phyloP scores from a whole-genome alignment of 2,113 vertebrate species.

The Gila orcuttii region DNA sequence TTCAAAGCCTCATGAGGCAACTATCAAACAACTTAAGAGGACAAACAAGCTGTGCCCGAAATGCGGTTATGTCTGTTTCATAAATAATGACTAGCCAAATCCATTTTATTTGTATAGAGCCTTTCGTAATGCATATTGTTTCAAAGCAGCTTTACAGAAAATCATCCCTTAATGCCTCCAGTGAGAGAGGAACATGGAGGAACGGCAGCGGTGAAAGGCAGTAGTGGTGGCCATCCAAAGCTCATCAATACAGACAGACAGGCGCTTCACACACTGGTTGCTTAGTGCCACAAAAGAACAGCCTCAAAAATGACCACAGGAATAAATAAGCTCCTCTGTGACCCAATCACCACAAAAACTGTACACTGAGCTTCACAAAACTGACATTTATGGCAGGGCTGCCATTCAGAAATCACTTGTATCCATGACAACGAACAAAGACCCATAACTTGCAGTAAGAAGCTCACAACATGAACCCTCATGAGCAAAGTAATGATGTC shows the following conservation, averaged over 20 bases:
- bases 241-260: slow-evolving; percentile 9
- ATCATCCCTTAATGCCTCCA: slow-evolving; percentile 9
- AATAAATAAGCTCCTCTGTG: slow-evolving; percentile 4
- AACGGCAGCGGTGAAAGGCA: not conserved
- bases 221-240: not conserved
- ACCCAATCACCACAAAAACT: slow-evolving; percentile 1
- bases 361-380: not conserved
- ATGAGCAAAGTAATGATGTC: not conserved
- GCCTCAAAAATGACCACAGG: slow-evolving; percentile 10
- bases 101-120: slow-evolving; percentile 3
- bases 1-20: not conserved
- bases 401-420: not conserved
- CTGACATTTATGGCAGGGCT: slow-evolving; percentile 9
- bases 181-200: not conserved
- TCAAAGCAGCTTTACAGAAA: slow-evolving; percentile 21
- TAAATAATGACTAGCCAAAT: not conserved
- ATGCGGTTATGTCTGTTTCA: not conserved
- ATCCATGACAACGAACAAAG: slow-evolving; percentile 4
- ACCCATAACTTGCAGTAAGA: not conserved
- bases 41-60: not conserved
- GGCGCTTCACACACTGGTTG: slow-evolving; percentile 3
- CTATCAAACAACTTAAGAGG: not conserved
- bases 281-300: slow-evolving; percentile 5
- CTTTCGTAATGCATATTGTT: not conserved
- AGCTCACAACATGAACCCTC: too few species aligned